phyloP scores from a whole-genome alignment of 2,888 invertebrate species.

The Mimachlamys varia region DNA sequence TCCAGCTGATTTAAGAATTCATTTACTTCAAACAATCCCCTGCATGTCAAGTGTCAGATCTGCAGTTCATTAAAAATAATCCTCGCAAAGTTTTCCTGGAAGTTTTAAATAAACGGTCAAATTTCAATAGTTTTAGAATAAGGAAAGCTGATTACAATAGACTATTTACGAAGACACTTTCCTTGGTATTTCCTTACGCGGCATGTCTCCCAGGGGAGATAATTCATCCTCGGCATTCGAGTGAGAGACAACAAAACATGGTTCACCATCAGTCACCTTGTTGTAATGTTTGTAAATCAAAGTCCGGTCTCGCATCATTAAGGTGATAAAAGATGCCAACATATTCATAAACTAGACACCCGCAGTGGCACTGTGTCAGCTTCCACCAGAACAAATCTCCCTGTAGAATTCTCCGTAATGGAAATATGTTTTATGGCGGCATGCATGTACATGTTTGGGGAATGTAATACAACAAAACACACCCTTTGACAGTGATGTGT shows the following conservation, averaged over 20 bases:
- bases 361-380: background rate
- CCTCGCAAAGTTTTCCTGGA: too few species aligned
- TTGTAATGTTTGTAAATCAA: background rate
- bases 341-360: slow-evolving; percentile 11
- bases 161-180: background rate
- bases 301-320: background rate
- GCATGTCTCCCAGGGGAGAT: background rate
- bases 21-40: too few species aligned
- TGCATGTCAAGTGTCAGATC: too few species aligned
- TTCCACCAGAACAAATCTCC: background rate
- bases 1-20: too few species aligned
- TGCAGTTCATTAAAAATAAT: too few species aligned
- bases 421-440: slow-evolving; percentile 13
- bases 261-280: background rate
- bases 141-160: background rate
- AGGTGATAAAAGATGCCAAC: slow-evolving; percentile 18
- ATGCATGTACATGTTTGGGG: background rate
- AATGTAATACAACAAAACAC: background rate
- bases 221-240: background rate
- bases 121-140: too few species aligned
- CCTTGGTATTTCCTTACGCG: background rate
- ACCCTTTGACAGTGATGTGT: background rate
- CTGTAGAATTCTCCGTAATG: background rate
- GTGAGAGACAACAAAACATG: background rate
- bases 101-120: too few species aligned